Percentiles rank a stretch among this genome's conserved stretches.
Evolutionary conservation across 2,113 vertebrate species (phyloP).

Genomic region (Crotalus helleri): DNA sequence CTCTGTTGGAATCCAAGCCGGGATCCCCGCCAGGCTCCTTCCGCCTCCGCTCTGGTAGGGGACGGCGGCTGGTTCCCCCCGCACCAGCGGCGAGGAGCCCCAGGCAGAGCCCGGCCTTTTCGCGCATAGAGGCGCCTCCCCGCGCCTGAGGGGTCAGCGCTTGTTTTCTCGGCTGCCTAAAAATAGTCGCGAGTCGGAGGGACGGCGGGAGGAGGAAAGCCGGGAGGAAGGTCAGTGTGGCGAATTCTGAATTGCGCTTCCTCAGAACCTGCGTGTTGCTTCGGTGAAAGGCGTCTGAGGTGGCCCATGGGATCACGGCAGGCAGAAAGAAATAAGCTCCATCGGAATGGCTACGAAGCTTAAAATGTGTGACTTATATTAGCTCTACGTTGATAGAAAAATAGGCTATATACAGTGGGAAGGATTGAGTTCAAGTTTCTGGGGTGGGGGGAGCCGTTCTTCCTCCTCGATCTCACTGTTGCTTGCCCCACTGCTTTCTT

Average conservation of each 20-base stretch:
- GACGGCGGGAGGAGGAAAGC: not conserved
- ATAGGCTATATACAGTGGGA: not conserved
- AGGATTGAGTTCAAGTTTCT: not conserved
- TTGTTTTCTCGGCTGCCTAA: conserved; percentile 15
- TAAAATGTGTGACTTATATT: not conserved
- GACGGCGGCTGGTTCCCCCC: not conserved
- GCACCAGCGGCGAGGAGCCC: not conserved
- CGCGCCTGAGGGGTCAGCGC: not conserved
- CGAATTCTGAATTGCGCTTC: not conserved
- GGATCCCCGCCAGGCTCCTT: not conserved
- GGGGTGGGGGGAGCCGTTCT: not conserved
- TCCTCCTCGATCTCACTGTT: not conserved
- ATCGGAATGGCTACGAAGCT: not conserved
- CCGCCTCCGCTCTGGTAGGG: not conserved
- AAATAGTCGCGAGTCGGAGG: not conserved
- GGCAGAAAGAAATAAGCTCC: not conserved
- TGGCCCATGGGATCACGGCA: not conserved
- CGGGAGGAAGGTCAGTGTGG: not conserved
- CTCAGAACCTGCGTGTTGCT: not conserved
- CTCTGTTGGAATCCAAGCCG: not conserved
- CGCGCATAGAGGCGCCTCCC: not conserved
- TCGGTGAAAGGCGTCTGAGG: not conserved
- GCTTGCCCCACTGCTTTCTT: not conserved
- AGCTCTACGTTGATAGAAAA: not conserved
- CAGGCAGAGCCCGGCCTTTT: not conserved